Percentiles rank a stretch among this genome's conserved stretches.
Conservation (phyloP, 2,797 vertebrate species). For the Ctenosaura bakeri region DNA sequence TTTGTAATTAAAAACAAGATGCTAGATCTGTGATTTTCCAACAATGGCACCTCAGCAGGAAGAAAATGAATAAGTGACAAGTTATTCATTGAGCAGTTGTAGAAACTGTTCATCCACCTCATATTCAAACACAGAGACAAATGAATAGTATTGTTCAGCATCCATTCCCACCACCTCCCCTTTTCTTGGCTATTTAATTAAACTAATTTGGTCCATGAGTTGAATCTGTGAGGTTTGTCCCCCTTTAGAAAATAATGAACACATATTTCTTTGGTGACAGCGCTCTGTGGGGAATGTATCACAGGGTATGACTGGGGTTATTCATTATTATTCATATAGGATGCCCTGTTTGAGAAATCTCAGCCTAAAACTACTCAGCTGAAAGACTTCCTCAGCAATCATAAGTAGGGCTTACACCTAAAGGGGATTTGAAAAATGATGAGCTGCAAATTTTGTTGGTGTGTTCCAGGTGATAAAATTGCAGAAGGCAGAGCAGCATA, state of each 20-base stretch:
- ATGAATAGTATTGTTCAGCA: constrained; percentile 42
- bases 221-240: constrained; percentile 48
- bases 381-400: constrained; percentile 4
- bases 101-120: constrained; percentile 50
- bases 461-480: constrained; percentile 11
- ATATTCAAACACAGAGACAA: constrained; percentile 49
- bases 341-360: constrained; percentile 10
- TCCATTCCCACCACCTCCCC: constrained; percentile 10
- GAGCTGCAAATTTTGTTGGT: constrained; percentile 11
- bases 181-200: constrained; percentile 64
- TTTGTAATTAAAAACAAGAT: constrained; percentile 38
- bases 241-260: constrained; percentile 63
- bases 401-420: constrained; percentile 15
- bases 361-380: background rate
- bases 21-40: constrained; percentile 33
- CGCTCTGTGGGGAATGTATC: constrained; percentile 37
- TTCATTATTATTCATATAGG: constrained; percentile 44
- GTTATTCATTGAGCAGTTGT: constrained; percentile 48
- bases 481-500: constrained; percentile 4
- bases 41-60: constrained; percentile 32
- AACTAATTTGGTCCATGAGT: constrained; percentile 76
- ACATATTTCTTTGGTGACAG: constrained; percentile 69
- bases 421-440: constrained; percentile 33
- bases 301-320: constrained; percentile 39
- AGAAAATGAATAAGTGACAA: constrained; percentile 27